Evolutionary conservation across 2,797 vertebrate species (phyloP), one percentile per base, ranked within the genome.

Genomic region (Holocentrus rufus): DNA sequence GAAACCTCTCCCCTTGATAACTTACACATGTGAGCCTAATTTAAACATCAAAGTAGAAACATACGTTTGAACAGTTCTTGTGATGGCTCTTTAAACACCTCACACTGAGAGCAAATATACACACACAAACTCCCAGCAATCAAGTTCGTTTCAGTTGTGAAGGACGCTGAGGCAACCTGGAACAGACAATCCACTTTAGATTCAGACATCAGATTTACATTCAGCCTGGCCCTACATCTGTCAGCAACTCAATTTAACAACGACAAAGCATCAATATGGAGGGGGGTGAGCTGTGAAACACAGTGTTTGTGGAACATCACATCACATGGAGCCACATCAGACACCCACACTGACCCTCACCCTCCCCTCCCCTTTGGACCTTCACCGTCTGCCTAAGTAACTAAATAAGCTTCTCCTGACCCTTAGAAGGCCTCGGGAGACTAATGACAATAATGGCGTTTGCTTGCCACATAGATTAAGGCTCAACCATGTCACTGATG

Each of bases 381-480:
- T 59, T 83, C 86, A 60, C 77, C 36, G 71, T 87, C 81, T 85
- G 76, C 71, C 79, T 81, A 85, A 83, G 84, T 80, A 90, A 92
- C 90, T 77, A 89, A 91, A 91, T 86, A 87, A 89, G 84, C 86
- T 84, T 27, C 83, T 88, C 77, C 87, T 91, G 86, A 90, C 90
- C 88, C 78, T 80, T 67, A 49, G 66, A 73, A 72, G 79, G 87
- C 88, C 88, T 86, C 85, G 39, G 70, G 75, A 86, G 83, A 78
- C 83, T 73, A 85, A 85, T 81, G 84, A 92, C 86, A 90, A 90
- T 84, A 68, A 88, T 72, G 87, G 76, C 53, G 69, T 87, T 91
- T 85, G 87, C 88, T 85, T 88, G 89, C 91, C 91, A 91, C 88
- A 91, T 76, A 92, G 88, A 94, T 91, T 83, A 86, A 63, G 69